Evolutionary conservation across 2,888 invertebrate genomes (phyloP), one percentile per base, ranked within the genome.

Genomic region (Xestia c-nigrum): DNA sequence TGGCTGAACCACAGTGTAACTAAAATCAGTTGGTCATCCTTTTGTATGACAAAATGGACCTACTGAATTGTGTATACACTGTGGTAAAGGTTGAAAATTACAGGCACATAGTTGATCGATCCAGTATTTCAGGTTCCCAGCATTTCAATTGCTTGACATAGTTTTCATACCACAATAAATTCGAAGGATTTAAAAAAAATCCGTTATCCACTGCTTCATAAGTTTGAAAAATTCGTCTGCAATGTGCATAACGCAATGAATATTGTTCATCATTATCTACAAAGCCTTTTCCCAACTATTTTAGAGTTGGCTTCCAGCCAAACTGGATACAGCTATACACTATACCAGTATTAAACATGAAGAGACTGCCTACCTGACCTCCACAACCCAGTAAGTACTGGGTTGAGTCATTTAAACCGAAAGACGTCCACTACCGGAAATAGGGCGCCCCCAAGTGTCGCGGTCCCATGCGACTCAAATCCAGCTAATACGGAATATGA

Each of bases 1-100:
- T 65, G 14, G 38, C 76, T 21, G 72, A 24, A 38, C 81, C 81
- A 63, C 61, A 55, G 57, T 38, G 67, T 80, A 71, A 67, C 59
- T 50, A 69, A 24, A 57, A 63, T 57, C n/a, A 73, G 61, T 66
- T 43, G 63, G 12, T 31, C 59, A 71, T 38, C 21, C 9, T 66
- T 64, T 64, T 63, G 47, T 6, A 10, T 31, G 38, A 55, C 19
- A 47, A 57, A 69, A 57, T 69, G 31, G 14, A 19, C 24, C 14
- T 46, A 9, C 12, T 65, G 57, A 64, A 50, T 65, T 24, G 24
- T 47, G n/a, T 57, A 79, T 71, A 65, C 38, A 66, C 72, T 69
- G 64, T 59, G 19, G 31, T 55, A 40, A 5, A 21, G 1, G 12
- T 21, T 46, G 31, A 46, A 71, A 72, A 65, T 65, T 70, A 69